Percentiles rank a stretch among this genome's conserved stretches.
These are phyloP conservation scores for Brachionus plicatilis DNA, from an alignment of 1,140 invertebrate genomes.

Conservation along the genomic window DNA sequence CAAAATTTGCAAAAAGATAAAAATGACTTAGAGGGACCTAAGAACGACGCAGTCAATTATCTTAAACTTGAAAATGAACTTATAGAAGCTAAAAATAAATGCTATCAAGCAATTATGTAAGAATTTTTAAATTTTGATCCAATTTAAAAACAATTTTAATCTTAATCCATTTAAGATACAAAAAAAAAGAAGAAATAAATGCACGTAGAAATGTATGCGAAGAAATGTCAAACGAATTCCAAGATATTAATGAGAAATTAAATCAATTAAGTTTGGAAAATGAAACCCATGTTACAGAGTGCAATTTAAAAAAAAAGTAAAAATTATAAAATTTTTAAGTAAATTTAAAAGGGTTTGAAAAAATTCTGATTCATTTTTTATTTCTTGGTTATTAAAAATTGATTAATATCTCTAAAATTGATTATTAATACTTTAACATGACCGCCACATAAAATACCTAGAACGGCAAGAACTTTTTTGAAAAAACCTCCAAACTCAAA, in stretches of 20 bases:
- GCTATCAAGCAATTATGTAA: slow-evolving; percentile 24
- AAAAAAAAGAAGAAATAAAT: slow-evolving; percentile 48
- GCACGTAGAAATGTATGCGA: slow-evolving; percentile 44
- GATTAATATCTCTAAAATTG: too few relatives aligned
- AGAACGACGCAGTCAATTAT: slow-evolving; percentile 76
- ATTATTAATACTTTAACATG: too few relatives aligned
- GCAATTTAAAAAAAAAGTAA: slow-evolving; percentile 35
- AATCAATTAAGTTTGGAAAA: slow-evolving; percentile 41
- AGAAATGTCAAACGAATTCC: slow-evolving; percentile 26
- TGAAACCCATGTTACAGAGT: slow-evolving; percentile 9
- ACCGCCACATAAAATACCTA: too few relatives aligned
- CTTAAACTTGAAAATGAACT: slow-evolving; percentile 73
- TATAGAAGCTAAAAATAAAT: slow-evolving; percentile 64
- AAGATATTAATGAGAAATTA: slow-evolving; percentile 29
- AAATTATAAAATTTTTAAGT: neutral
- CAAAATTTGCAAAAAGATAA: slow-evolving; percentile 84
- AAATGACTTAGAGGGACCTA: slow-evolving; percentile 73
- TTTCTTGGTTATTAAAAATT: too few relatives aligned
- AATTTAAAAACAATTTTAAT: slow-evolving; percentile 44
- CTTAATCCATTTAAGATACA: slow-evolving; percentile 7
- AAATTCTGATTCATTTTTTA: too few relatives aligned
- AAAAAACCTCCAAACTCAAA: too few relatives aligned
- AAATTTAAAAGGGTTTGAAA: too few relatives aligned
- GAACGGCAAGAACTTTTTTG: too few relatives aligned
- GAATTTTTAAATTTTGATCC: neutral